These are phyloP conservation scores for Jaculus jaculus DNA, from an alignment of 2,113 vertebrate species.

Conservation along the genomic window DNA sequence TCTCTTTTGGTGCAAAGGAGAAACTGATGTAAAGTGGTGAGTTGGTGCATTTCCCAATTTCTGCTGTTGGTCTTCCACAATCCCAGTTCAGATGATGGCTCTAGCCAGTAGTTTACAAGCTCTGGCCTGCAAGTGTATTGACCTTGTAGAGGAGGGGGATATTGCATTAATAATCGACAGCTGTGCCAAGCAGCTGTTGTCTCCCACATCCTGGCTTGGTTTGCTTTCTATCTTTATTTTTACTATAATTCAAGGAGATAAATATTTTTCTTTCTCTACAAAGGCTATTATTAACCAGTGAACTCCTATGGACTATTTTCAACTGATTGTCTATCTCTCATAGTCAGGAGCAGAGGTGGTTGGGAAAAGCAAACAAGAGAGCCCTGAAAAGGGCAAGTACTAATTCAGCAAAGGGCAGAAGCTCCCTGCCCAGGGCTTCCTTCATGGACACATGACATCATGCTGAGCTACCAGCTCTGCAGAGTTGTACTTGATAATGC, in stretches of 20 bases:
- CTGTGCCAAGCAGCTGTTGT: background rate
- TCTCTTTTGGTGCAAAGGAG: background rate
- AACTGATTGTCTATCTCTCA: background rate
- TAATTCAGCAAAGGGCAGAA: background rate
- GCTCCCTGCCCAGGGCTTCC: accelerated
- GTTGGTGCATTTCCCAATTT: background rate
- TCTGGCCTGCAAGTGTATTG: background rate
- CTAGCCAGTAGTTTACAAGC: background rate
- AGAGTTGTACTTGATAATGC: background rate
- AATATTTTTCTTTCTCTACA: background rate
- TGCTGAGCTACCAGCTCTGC: too few species aligned
- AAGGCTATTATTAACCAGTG: background rate
- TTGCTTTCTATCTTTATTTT: background rate
- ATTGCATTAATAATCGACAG: background rate
- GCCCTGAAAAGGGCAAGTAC: background rate
- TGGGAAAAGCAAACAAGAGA: background rate
- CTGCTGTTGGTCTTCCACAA: background rate
- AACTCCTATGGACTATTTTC: background rate
- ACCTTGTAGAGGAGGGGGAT: background rate
- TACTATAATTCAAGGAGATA: background rate
- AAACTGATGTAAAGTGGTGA: background rate
- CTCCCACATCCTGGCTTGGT: background rate
- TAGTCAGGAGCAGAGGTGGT: background rate
- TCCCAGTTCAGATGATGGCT: background rate
- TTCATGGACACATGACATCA: background rate